phyloP scores from a whole-genome alignment of 2,888 invertebrate genomes.

The Parnassius apollo region DNA sequence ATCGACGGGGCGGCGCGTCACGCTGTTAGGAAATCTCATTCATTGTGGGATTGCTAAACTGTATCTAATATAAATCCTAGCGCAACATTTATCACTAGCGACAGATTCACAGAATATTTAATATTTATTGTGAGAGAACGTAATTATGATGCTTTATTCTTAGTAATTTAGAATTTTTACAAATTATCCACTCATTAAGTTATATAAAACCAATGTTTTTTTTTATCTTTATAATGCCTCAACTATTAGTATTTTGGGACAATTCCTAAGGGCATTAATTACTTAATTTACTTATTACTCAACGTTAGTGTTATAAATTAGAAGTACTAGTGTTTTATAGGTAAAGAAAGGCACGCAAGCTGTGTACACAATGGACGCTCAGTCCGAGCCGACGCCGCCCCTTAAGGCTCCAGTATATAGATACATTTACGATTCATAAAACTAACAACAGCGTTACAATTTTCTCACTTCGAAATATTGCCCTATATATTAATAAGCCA shows the following conservation, averaged over 20 bases:
- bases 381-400: slow-evolving; percentile 7
- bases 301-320: not conserved
- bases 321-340: not conserved
- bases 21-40: not conserved
- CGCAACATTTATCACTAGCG: not conserved
- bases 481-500: not conserved
- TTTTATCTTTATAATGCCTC: no score
- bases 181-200: no score
- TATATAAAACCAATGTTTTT: no score
- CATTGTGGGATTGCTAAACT: not conserved
- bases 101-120: no score
- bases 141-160: no score
- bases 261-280: not conserved
- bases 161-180: no score
- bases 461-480: slow-evolving; percentile 2
- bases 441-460: slow-evolving; percentile 4
- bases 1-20: not conserved
- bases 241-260: no score
- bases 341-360: not conserved
- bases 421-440: not conserved
- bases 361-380: not conserved
- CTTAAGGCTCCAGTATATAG: slow-evolving; percentile 5
- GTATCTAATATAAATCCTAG: not conserved
- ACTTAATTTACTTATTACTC: not conserved
- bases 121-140: no score